Evolutionary conservation across 2,888 invertebrate species (phyloP).

Genomic region (Argynnis bischoffii): DNA sequence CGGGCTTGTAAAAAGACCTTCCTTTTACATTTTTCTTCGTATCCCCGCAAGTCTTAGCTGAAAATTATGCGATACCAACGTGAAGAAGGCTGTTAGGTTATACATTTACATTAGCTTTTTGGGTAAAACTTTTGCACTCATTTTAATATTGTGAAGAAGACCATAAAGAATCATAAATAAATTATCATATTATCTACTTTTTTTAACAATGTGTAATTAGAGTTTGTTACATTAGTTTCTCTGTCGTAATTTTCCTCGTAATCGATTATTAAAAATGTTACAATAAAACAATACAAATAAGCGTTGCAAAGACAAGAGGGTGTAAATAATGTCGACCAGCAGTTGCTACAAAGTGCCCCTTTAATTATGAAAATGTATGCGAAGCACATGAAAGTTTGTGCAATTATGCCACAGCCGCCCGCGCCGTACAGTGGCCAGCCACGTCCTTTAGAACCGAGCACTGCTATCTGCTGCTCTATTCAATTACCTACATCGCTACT

Average conservation of each 20-base stretch:
- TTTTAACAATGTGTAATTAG: background rate
- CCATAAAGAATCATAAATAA: constrained; percentile 36
- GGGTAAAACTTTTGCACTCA: constrained; percentile 36
- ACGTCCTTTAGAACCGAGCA: constrained; percentile 66
- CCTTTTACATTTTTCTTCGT: constrained; percentile 66
- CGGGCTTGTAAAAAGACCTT: constrained; percentile 66
- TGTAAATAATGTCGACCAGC: constrained; percentile 67
- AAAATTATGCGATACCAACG: constrained; percentile 58
- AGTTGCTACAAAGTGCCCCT: constrained; percentile 75
- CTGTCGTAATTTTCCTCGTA: background rate
- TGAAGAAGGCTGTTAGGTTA: constrained; percentile 49
- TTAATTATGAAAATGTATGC: constrained; percentile 82
- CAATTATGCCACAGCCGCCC: constrained; percentile 72
- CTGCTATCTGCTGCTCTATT: constrained; percentile 67
- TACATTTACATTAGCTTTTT: constrained; percentile 44
- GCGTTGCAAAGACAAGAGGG: constrained; percentile 60
- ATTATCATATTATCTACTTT: background rate
- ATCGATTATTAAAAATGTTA: background rate
- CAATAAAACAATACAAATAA: constrained; percentile 32
- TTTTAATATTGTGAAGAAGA: constrained; percentile 37
- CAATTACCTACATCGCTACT: constrained; percentile 67
- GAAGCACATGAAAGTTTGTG: constrained; percentile 80
- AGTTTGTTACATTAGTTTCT: background rate
- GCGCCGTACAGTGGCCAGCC: constrained; percentile 64
- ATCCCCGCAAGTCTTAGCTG: constrained; percentile 55